Base-by-base conservation (phyloP, 2,113 vertebrate species). In the Mirza zaza region DNA sequence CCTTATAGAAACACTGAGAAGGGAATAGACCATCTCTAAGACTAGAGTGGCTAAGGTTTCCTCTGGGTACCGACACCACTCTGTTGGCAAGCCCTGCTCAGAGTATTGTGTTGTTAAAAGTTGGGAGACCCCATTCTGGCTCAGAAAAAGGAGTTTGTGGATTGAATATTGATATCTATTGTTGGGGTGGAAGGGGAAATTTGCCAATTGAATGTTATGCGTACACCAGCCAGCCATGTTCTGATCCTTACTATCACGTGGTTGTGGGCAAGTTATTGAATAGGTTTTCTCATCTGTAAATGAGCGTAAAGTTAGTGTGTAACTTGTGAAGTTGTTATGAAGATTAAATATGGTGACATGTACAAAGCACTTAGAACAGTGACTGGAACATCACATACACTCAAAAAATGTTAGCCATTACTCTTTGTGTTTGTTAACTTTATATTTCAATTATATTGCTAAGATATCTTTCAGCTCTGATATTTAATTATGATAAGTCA, bases 401-500 rank as follows among this genome's bases (percentile, higher is more conserved):
- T 45, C 34, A 36, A 17, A 42, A 68, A 63, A 45, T 67, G 11
- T 61, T 61, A 55, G 11, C 48, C 87, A 12, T 18, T 65, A 29
- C 20, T 80, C 82, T 20, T 42, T 75, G 15, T 61, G 71, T 20
- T 65, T 68, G 34, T 79, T 93, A 79, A 76, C 45, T 13, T 94
- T 68, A 70, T 20, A 82, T 90, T 77, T 89, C 20, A 65, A 11
- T 70, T n/a, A 70, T 61, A 67, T 93, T 81, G 21, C 20, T 88
- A 59, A 73, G 27, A 71, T 61, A 5, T 77, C 18, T 39, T 55
- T 83, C 29, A 77, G 36, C 34, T 71, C 34, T 77, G 36, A 82
- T 71, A 84, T 23, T 80, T 83, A 80, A 92, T 81, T 84, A 57
- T 42, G 12, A 48, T 80, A 73, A 91, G 4, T 23, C 90, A 71